phyloP scores from a whole-genome alignment of 2,113 vertebrate species.

The Callipepla californica region DNA sequence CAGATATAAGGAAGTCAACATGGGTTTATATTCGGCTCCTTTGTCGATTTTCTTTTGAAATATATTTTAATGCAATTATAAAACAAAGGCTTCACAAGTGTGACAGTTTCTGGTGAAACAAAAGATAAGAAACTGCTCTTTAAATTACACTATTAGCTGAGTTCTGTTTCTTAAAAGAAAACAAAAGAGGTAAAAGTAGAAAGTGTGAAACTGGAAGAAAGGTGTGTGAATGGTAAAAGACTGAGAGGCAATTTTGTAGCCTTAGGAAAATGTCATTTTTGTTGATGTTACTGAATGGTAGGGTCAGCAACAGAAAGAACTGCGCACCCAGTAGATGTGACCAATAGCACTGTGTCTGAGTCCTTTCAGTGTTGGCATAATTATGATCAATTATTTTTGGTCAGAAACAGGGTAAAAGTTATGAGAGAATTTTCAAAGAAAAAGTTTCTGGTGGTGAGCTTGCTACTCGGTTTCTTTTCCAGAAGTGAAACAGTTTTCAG shows the following conservation, averaged over 20 bases:
- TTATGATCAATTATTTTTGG: background rate
- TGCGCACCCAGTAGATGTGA: background rate
- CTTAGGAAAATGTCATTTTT: background rate
- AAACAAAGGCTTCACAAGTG: background rate
- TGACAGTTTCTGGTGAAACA: background rate
- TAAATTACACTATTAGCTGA: background rate
- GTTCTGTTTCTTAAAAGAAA: background rate
- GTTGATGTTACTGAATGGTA: background rate
- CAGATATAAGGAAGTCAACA: background rate
- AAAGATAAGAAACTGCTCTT: background rate
- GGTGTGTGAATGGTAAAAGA: background rate
- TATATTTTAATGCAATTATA: background rate
- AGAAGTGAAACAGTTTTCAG: background rate
- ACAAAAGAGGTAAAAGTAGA: background rate
- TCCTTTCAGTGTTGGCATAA: background rate
- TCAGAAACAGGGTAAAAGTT: background rate
- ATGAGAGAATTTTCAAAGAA: conserved; percentile 3
- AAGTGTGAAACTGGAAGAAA: background rate
- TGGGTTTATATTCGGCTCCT: background rate
- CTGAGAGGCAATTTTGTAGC: conserved; percentile 4
- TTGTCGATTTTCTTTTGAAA: conserved; percentile 32
- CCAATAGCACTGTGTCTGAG: too few species aligned
- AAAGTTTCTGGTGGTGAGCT: background rate
- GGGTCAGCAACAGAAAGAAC: background rate
- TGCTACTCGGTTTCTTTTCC: background rate